A percentile compares a stretch with the other conserved stretches of the same genome.
phyloP scores from a whole-genome alignment of 2,888 invertebrate species.

The Papilio elwesi region DNA sequence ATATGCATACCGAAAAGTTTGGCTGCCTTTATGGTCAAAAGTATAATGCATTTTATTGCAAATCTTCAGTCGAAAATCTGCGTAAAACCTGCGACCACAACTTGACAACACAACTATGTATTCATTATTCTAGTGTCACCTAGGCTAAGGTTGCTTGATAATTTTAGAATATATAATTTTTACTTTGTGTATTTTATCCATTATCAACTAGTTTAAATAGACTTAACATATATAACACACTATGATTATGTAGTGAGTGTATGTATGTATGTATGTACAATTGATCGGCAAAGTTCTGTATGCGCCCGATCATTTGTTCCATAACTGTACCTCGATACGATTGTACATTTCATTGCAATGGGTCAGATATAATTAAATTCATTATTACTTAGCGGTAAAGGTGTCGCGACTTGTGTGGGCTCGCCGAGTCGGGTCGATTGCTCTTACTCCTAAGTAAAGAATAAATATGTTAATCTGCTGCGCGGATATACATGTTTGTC shows the following conservation, averaged over 20 bases:
- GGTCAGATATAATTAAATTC: constrained; percentile 57
- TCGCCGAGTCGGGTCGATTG: constrained; percentile 40
- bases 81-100: not conserved
- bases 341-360: constrained; percentile 82
- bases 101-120: constrained; percentile 16
- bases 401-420: constrained; percentile 37
- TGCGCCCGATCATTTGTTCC: constrained; percentile 61
- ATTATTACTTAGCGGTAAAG: constrained; percentile 42
- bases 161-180: constrained; percentile 60
- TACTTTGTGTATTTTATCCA: constrained; percentile 61
- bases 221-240: constrained; percentile 54
- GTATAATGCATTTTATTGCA: not conserved
- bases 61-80: not conserved
- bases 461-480: constrained; percentile 21
- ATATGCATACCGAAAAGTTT: not conserved
- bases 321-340: constrained; percentile 54
- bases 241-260: constrained; percentile 39
- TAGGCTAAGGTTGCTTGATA: constrained; percentile 65
- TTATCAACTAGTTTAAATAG: constrained; percentile 55
- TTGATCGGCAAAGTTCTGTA: constrained; percentile 57
- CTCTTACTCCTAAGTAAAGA: constrained; percentile 42
- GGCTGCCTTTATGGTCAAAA: not conserved
- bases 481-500: constrained; percentile 39
- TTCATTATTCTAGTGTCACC: constrained; percentile 44
- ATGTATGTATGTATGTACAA: constrained; percentile 54